phyloP scores from a whole-genome alignment of 2,113 vertebrate genomes.

The Fregetta grallaria region DNA sequence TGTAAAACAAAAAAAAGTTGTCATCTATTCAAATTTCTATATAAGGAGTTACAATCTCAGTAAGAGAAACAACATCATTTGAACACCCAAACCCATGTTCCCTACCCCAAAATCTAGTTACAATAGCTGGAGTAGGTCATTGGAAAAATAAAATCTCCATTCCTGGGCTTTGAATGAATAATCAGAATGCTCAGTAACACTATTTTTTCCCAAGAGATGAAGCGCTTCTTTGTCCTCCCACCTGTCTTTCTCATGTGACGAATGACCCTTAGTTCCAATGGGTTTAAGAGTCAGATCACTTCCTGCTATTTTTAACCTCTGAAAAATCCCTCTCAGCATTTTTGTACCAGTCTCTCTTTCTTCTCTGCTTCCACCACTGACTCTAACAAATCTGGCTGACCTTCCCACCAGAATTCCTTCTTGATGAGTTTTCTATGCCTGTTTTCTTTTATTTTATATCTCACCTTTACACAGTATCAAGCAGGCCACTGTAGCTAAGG shows the following conservation, averaged over 20 bases:
- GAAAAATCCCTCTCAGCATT: background rate
- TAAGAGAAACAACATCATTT: background rate
- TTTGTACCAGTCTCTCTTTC: background rate
- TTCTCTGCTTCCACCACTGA: background rate
- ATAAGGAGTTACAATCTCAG: background rate
- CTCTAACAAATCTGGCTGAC: background rate
- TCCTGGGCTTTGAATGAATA: background rate
- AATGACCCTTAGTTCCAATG: background rate
- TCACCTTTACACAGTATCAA: background rate
- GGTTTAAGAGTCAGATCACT: background rate
- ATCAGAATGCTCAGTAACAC: background rate
- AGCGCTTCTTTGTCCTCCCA: background rate
- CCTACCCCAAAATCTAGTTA: background rate
- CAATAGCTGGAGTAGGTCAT: background rate
- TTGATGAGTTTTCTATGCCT: background rate
- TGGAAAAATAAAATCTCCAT: background rate
- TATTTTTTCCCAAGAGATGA: background rate
- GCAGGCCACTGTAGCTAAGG: background rate
- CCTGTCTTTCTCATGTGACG: background rate
- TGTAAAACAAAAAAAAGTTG: background rate
- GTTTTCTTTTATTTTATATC: background rate
- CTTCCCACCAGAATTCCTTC: background rate
- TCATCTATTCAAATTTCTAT: background rate
- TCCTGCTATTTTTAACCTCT: background rate
- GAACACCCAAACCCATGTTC: background rate